phyloP scores from a whole-genome alignment of 2,113 vertebrate species.

The Fulica atra region DNA sequence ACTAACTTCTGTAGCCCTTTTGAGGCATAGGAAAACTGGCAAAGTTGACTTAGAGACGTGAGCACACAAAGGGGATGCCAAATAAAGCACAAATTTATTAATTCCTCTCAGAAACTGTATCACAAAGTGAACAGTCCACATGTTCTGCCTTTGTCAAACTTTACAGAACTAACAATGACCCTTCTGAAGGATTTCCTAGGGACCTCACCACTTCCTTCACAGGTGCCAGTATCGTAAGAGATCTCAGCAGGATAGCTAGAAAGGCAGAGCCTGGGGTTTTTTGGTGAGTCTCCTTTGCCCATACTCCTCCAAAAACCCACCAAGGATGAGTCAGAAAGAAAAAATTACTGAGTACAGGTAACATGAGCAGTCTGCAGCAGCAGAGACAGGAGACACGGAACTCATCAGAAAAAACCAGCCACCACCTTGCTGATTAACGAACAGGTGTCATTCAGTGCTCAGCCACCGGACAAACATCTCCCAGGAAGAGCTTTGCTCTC shows the following conservation, averaged over 20 bases:
- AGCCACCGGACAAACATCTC: not conserved
- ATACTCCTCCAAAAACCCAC: not conserved
- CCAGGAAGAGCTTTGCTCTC: not conserved
- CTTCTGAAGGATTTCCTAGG: not conserved
- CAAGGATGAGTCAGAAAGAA: not conserved
- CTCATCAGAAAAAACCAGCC: not conserved
- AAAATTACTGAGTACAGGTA: not conserved
- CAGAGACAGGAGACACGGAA: not conserved
- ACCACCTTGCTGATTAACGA: conserved; percentile 3
- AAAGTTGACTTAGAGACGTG: not conserved
- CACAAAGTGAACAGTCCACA: not conserved
- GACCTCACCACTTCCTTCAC: not conserved
- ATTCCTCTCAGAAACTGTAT: not conserved
- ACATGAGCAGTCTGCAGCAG: not conserved
- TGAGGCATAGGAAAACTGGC: not conserved
- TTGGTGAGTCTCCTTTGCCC: not conserved
- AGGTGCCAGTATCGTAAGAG: not conserved
- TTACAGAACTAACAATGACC: not conserved
- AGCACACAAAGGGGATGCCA: not conserved
- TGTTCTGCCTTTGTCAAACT: not conserved
- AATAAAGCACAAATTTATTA: not conserved
- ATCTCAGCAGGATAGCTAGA: not conserved
- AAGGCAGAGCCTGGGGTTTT: not conserved
- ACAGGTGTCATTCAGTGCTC: not conserved
- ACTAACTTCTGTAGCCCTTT: not conserved